Evolutionary conservation across 2,113 vertebrate species (phyloP).

Genomic region (Papio anubis): DNA sequence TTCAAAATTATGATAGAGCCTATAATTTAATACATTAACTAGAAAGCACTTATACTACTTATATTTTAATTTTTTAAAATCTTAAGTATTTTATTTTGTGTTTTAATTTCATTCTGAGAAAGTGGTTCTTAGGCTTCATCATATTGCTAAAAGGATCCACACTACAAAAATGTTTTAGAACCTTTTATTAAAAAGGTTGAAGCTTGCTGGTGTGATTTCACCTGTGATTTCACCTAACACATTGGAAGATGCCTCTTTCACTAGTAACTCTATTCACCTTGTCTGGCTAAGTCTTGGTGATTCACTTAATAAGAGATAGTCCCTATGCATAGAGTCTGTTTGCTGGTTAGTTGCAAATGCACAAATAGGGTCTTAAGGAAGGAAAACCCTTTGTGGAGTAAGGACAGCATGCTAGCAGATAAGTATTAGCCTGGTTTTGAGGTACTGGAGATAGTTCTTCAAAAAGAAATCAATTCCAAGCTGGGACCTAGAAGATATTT

Average conservation of each 20-base stretch:
- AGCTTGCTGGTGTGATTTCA: background rate
- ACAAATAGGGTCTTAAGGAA: background rate
- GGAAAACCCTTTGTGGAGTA: background rate
- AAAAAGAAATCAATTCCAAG: background rate
- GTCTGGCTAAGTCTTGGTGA: background rate
- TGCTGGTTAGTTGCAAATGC: background rate
- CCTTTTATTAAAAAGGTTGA: background rate
- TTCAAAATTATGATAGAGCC: background rate
- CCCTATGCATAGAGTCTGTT: background rate
- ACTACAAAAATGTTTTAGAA: background rate
- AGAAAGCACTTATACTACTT: background rate
- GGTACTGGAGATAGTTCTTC: background rate
- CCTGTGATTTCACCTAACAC: background rate
- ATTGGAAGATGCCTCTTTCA: background rate
- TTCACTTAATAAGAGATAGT: background rate
- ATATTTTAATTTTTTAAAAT: background rate
- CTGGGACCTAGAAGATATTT: background rate
- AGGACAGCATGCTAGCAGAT: background rate
- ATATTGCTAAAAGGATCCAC: background rate
- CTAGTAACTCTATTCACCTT: background rate
- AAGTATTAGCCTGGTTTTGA: background rate
- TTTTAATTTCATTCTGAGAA: slow-evolving; percentile 6
- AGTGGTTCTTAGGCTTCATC: background rate
- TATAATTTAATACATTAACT: background rate
- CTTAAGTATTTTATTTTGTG: background rate